Conservation (phyloP, 2,113 vertebrate genomes). For the Phalacrocorax pelagicus region DNA sequence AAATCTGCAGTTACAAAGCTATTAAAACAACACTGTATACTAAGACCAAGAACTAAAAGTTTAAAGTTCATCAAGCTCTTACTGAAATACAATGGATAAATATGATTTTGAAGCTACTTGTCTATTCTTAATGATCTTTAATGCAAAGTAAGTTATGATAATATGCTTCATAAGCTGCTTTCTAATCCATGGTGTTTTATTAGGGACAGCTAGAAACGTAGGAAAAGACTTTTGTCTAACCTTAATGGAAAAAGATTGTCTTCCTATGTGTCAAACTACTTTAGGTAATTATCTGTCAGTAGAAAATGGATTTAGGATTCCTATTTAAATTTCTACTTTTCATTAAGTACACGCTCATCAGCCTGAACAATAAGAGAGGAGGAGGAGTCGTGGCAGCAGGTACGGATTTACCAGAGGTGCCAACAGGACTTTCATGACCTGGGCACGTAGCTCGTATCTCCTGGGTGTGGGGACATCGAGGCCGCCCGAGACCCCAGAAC, state of each 20-base stretch:
- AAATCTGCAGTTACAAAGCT: neutral
- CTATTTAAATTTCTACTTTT: neutral
- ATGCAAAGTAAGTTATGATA: neutral
- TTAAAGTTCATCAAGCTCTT: neutral
- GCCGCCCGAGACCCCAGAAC: fast-evolving
- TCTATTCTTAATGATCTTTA: neutral
- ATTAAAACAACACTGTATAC: neutral
- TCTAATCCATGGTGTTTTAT: neutral
- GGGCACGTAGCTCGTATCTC: fast-evolving
- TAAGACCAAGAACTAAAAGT: neutral
- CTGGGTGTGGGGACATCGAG: neutral
- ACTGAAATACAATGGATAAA: neutral
- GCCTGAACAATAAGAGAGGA: neutral
- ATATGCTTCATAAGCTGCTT: neutral
- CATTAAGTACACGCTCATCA: neutral
- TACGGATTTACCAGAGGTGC: neutral
- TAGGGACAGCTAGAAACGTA: neutral
- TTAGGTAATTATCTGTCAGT: neutral
- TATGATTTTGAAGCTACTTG: neutral
- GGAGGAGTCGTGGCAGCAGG: neutral
- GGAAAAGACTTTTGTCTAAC: neutral
- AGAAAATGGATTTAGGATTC: neutral
- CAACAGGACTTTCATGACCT: neutral
- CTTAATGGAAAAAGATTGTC: neutral
- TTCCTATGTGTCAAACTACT: neutral